These are phyloP conservation scores for Drosophila silvestris DNA, from an alignment of 2,888 invertebrate species.

Conservation along the genomic window DNA sequence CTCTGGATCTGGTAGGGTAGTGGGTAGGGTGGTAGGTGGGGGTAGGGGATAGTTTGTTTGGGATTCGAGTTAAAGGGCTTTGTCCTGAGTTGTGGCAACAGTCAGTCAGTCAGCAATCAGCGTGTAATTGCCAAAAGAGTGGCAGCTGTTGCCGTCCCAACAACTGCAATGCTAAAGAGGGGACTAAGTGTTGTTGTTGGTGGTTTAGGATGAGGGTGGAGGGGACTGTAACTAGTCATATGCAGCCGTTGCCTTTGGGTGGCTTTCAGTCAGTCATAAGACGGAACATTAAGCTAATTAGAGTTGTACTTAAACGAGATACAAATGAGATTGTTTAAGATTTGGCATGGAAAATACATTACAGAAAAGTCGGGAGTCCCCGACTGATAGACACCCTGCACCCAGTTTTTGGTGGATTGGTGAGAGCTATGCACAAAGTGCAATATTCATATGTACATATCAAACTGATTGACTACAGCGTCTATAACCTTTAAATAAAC, in stretches of 20 bases:
- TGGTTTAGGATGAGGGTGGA: too few relatives aligned
- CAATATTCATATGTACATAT: not conserved
- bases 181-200: not conserved
- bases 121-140: conserved; percentile 9
- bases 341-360: too few relatives aligned
- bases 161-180: not conserved
- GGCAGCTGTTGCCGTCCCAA: conserved; percentile 16
- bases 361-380: too few relatives aligned
- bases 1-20: not conserved
- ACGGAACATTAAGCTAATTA: not conserved
- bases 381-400: not conserved
- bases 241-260: not conserved
- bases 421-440: not conserved
- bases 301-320: not conserved
- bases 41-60: not conserved
- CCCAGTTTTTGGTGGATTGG: not conserved
- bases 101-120: conserved; percentile 6
- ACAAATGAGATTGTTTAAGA: too few relatives aligned
- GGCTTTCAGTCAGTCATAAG: not conserved
- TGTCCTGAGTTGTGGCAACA: not conserved
- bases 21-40: not conserved
- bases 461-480: not conserved
- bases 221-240: not conserved
- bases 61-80: not conserved
- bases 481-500: not conserved